Evolutionary conservation across 2,888 invertebrate genomes (phyloP).

Genomic region (Nephrocerus scutellatus): DNA sequence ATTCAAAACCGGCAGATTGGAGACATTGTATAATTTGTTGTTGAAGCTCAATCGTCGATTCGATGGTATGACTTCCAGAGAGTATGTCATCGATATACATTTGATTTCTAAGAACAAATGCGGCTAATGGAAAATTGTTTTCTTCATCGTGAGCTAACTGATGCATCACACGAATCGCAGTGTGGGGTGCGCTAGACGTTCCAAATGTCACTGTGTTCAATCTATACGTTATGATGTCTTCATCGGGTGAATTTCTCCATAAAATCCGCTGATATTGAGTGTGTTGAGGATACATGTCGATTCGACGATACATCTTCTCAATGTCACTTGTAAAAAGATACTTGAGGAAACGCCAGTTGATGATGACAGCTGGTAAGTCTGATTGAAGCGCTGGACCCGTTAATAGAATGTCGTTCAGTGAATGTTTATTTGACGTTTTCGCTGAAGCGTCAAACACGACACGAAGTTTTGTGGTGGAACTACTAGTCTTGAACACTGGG

Average conservation of each 20-base stretch:
- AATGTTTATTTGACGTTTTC: conserved; percentile 31
- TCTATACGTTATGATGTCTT: neutral
- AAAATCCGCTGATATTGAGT: conserved; percentile 15
- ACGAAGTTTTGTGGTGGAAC: conserved; percentile 12
- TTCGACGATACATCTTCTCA: conserved; percentile 18
- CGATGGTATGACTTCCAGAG: conserved; percentile 1
- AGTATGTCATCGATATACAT: conserved; percentile 14
- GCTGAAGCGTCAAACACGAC: conserved; percentile 19
- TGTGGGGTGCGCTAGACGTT: conserved; percentile 1
- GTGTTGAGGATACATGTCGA: conserved; percentile 10
- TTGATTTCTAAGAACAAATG: conserved; percentile 1
- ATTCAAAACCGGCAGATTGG: neutral
- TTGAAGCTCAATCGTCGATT: neutral
- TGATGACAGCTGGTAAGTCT: conserved; percentile 13
- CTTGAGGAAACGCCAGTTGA: conserved; percentile 12
- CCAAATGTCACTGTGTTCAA: conserved; percentile 4
- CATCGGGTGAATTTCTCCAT: conserved; percentile 8
- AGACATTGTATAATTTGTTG: neutral
- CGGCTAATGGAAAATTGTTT: conserved; percentile 5
- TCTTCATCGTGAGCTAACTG: conserved; percentile 10
- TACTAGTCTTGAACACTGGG: conserved; percentile 5
- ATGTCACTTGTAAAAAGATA: conserved; percentile 16
- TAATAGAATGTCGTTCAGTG: conserved; percentile 17
- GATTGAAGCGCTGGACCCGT: conserved; percentile 17
- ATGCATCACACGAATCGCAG: conserved; percentile 3